Evolutionary conservation across 2,888 invertebrate genomes (phyloP), one percentile per base, ranked within the genome.

Genomic region (Thymelicus lineola): DNA sequence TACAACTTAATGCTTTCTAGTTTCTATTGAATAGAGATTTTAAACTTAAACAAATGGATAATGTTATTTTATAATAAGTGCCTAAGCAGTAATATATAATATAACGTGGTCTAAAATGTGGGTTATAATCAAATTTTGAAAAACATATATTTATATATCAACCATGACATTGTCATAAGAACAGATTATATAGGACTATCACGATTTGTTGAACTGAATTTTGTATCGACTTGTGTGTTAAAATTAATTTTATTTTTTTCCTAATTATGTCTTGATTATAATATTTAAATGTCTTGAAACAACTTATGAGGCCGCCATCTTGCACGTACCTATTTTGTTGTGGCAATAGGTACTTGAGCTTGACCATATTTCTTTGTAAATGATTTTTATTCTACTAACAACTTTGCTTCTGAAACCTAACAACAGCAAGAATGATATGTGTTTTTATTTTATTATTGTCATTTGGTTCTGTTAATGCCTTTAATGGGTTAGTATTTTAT

Each of bases 21-120:
- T 61, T 69, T 71, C 69, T 74, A 70, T 68, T 64, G 66, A 66
- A 65, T 71, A 71, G 62, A 71, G 48, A 65, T 63, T 66, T 42
- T 70, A 36, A 59, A 64, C 66, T 55, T 70, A 65, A 70, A 66
- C 55, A 46, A 57, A 65, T 61, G 36, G 61, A 50, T 66, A 57
- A 70, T 20, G 45, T 70, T 70, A 61, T 70, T 70, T 65, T 70
- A n/a, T n/a, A n/a, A n/a, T n/a, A 70, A 70, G 70, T 70, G 70
- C 70, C 70, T 70, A 70, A 63, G 70, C 57, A 60, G 46, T 64
- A 64, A 50, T 59, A 70, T 48, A 63, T 63, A 57, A 58, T 69
- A 9, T 69, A 69, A n/a, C 57, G 45, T 62, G 55, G 17, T 70
- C 42, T 70, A 57, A 58, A 68, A 69, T 63, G 57, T 69, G 38